Conservation (phyloP, 37 sponge, comb jelly and placozoan species). For the Aplysina aerophoba region DNA sequence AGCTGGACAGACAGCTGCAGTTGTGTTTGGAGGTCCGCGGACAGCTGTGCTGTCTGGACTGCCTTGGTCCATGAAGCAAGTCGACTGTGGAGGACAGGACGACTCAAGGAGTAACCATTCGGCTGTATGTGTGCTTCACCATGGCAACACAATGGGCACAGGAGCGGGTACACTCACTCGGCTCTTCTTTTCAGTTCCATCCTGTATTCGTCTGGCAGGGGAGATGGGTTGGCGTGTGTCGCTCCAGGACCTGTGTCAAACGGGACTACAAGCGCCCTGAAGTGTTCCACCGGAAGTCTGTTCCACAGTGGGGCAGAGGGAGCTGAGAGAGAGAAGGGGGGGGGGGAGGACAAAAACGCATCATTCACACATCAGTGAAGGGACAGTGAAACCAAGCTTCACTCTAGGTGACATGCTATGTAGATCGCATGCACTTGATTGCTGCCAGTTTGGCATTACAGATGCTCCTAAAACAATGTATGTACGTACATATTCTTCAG, state of each 20-base stretch:
- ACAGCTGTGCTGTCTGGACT: slow-evolving; percentile 39
- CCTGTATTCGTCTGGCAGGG: slow-evolving; percentile 54
- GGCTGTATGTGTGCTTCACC: no score
- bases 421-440: no score
- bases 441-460: no score
- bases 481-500: no score
- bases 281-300: slow-evolving; percentile 39
- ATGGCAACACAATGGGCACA: not conserved
- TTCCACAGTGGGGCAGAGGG: slow-evolving; percentile 32
- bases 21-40: slow-evolving; percentile 43
- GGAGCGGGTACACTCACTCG: slow-evolving; percentile 49
- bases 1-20: slow-evolving; percentile 52
- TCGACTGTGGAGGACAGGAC: slow-evolving; percentile 30
- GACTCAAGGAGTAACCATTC: no score
- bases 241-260: slow-evolving; percentile 54
- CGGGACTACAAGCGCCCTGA: slow-evolving; percentile 47
- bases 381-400: no score
- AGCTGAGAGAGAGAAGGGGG: no score
- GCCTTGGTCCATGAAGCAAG: slow-evolving; percentile 51
- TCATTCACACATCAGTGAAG: no score
- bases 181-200: slow-evolving; percentile 41
- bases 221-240: slow-evolving; percentile 43
- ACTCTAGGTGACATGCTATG: no score
- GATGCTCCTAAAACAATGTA: no score
- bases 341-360: no score